These are phyloP conservation scores for Geodia barretti DNA, from an alignment of 37 sponge, comb jelly and placozoan species.

Conservation along the genomic window DNA sequence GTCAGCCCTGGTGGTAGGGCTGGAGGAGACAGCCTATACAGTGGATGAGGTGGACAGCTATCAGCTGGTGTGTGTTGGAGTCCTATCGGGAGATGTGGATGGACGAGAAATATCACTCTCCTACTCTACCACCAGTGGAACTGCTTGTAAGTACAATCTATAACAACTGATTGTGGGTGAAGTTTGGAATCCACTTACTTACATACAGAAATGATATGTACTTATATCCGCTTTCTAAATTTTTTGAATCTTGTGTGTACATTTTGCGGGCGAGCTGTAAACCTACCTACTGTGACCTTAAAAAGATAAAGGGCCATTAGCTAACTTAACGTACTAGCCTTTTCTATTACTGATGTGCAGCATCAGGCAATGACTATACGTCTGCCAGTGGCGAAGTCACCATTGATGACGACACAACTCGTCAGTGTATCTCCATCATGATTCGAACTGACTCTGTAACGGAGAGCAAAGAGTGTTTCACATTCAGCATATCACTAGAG, in stretches of 20 bases:
- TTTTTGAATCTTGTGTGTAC: no score
- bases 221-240: no score
- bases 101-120: background rate
- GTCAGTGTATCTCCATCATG: background rate
- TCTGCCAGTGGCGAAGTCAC: background rate
- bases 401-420: background rate
- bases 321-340: no score
- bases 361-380: background rate
- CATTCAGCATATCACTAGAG: background rate
- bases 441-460: background rate
- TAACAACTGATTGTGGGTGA: no score
- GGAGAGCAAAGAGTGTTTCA: background rate
- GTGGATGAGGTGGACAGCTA: background rate
- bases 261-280: no score
- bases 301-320: no score
- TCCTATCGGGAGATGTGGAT: background rate
- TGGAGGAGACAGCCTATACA: background rate
- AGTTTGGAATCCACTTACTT: background rate
- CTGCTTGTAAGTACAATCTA: background rate
- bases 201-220: no score
- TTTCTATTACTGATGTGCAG: background rate
- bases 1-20: background rate
- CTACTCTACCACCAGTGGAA: background rate
- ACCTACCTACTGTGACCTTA: no score
- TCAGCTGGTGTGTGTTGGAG: background rate